Conservation (phyloP, 2,113 vertebrate species). For the Microcebus lehilahytsara region DNA sequence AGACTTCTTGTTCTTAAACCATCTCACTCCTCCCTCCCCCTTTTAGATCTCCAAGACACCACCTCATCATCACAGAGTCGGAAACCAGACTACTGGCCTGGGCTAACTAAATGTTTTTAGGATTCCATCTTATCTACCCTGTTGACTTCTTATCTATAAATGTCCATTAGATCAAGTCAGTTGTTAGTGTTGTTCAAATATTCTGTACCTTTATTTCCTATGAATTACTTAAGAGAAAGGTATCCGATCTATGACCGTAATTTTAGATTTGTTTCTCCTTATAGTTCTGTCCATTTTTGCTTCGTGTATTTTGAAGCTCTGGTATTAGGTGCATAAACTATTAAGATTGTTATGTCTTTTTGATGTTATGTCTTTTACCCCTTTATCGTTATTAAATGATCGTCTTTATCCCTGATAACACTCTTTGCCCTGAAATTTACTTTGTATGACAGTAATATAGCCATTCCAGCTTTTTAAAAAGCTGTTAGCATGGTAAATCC, state of each 20-base stretch:
- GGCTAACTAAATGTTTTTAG: neutral
- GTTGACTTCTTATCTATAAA: neutral
- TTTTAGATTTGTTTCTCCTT: neutral
- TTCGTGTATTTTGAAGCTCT: neutral
- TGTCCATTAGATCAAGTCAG: neutral
- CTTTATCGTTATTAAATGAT: neutral
- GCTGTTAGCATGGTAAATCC: neutral
- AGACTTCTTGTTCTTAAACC: neutral
- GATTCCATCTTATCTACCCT: neutral
- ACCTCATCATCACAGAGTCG: neutral
- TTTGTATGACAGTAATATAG: neutral
- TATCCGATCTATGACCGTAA: neutral
- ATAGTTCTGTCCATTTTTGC: neutral
- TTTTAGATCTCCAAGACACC: neutral
- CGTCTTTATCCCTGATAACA: neutral
- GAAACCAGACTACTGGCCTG: neutral
- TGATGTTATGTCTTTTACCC: neutral
- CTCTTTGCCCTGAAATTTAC: constrained; percentile 21
- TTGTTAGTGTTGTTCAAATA: neutral
- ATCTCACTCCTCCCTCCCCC: neutral
- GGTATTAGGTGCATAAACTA: neutral
- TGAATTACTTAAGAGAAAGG: neutral
- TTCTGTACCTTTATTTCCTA: neutral
- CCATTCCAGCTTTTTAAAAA: neutral
- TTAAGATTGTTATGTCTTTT: neutral